Base-by-base conservation (phyloP, 2,888 invertebrate genomes). In the Dolichomitus sp. region DNA sequence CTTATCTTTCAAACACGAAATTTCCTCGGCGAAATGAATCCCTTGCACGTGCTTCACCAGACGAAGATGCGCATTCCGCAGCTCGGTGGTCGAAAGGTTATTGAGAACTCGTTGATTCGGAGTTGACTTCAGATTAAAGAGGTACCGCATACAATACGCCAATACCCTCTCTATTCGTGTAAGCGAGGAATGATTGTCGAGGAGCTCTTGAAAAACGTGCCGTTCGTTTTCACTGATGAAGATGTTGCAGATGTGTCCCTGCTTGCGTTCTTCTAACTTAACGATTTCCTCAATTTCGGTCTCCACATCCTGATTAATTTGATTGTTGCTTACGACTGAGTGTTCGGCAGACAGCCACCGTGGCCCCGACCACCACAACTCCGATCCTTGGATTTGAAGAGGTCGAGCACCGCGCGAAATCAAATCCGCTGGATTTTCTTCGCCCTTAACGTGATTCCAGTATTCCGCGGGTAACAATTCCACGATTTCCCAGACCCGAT, bases 311-410 rank as follows among this genome's bases (percentile, higher is more conserved):
- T n/a, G n/a, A n/a, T n/a, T n/a, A n/a, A n/a, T n/a, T n/a, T n/a
- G n/a, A n/a, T n/a, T n/a, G n/a, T 33, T 78, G 3, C 45, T 66
- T 7, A 73, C 9, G 12, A 57, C n/a, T 7, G 57, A 75, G 3
- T 19, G 4, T 2, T 54, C 11, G 7, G 30, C 45, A 3, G 5
- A 17, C 14, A 81, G 17, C 66, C 66, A 77, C 2, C 17, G 54
- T 11, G 88, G 88, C 2, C 88, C 87, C 11, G 59, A 50, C 87
- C 86, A 88, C 86, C 87, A 88, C 14, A 88, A 30, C 0, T 52
- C 14, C 7, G 69, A 63, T 6, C 80, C 59, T 23, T 82, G 48
- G 27, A 88, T 65, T 4, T 37, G 54, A 4, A 0, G 45, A 9
- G 40, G 74, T 3, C 70, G 73, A 11, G 85, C 30, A n/a, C 87